A percentile compares a stretch with the other conserved stretches of the same genome.
These are phyloP conservation scores for Esperia sulphurella DNA, from an alignment of 2,888 invertebrate genomes.

Conservation along the genomic window DNA sequence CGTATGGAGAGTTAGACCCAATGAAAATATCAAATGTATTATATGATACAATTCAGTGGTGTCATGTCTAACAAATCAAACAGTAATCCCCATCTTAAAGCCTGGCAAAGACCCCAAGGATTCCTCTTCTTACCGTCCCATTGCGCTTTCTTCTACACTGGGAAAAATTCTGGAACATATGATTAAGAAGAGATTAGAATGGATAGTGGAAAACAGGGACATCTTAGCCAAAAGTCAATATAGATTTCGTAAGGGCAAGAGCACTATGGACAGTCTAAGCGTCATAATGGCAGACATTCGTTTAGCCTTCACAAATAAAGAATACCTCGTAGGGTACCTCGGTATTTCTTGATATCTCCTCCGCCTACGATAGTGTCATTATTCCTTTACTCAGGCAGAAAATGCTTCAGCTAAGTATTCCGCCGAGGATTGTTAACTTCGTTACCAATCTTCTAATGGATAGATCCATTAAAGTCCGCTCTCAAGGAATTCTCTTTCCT, in stretches of 20 bases:
- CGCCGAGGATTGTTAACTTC: not conserved
- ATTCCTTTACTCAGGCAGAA: not conserved
- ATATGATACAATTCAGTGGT: too few species aligned
- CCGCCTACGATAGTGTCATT: constrained; percentile 11
- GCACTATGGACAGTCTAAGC: constrained; percentile 17
- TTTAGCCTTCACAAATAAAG: not conserved
- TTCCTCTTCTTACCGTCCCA: constrained; percentile 10
- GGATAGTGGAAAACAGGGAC: constrained; percentile 10
- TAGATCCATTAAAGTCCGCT: not conserved
- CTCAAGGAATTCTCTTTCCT: not conserved
- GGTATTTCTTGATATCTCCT: constrained; percentile 6
- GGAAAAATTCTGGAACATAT: constrained; percentile 14
- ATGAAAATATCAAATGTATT: too few species aligned
- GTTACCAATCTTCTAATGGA: not conserved
- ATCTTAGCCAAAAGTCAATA: constrained; percentile 12
- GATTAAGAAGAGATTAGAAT: constrained; percentile 15
- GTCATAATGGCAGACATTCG: constrained; percentile 7
- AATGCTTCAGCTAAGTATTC: constrained; percentile 4
- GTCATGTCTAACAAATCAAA: too few species aligned
- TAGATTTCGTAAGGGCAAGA: constrained; percentile 16
- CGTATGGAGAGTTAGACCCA: too few species aligned
- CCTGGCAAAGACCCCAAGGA: constrained; percentile 8
- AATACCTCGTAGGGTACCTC: constrained; percentile 6
- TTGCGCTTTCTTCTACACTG: constrained; percentile 12
- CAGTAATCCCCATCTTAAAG: constrained; percentile 11